Percentiles rank a stretch among this genome's conserved stretches.
Conservation (phyloP, 2,888 invertebrate species). For the Graphium colonna region DNA sequence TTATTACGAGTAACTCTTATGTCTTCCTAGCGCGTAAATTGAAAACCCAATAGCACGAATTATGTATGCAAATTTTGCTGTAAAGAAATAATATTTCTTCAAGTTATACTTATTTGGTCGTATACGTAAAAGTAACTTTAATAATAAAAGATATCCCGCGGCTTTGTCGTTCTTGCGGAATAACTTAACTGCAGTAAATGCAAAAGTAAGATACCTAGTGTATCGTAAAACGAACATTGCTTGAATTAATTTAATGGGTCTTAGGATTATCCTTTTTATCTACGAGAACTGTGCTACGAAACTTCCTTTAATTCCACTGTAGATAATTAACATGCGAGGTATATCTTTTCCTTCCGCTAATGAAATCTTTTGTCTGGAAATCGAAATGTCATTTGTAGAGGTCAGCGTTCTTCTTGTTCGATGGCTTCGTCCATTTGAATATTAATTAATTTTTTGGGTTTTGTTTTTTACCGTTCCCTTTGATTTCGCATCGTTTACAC, state of each 20-base stretch:
- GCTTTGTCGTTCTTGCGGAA: conserved; percentile 20
- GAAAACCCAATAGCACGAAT: neutral
- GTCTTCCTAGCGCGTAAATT: too few species aligned
- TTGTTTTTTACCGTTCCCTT: neutral
- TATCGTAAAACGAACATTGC: conserved; percentile 38
- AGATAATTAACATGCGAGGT: conserved; percentile 33
- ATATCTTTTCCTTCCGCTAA: conserved; percentile 20
- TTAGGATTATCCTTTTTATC: conserved; percentile 34
- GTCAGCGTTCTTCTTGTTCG: conserved; percentile 1
- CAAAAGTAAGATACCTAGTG: conserved; percentile 27
- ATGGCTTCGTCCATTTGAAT: neutral
- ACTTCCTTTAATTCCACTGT: conserved; percentile 25
- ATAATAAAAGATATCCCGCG: conserved; percentile 11
- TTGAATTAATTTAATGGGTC: conserved; percentile 42
- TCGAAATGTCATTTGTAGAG: conserved; percentile 1
- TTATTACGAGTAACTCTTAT: too few species aligned
- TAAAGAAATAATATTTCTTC: neutral
- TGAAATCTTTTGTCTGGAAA: conserved; percentile 23
- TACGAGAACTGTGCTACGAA: conserved; percentile 26
- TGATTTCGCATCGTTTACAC: neutral
- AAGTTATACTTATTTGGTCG: neutral
- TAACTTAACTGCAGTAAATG: conserved; percentile 36
- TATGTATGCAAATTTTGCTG: neutral
- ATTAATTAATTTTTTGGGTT: neutral
- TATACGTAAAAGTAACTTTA: conserved; percentile 4